These are phyloP conservation scores for Epirrhoe tristata DNA, from an alignment of 2,888 invertebrate genomes.

Conservation along the genomic window DNA sequence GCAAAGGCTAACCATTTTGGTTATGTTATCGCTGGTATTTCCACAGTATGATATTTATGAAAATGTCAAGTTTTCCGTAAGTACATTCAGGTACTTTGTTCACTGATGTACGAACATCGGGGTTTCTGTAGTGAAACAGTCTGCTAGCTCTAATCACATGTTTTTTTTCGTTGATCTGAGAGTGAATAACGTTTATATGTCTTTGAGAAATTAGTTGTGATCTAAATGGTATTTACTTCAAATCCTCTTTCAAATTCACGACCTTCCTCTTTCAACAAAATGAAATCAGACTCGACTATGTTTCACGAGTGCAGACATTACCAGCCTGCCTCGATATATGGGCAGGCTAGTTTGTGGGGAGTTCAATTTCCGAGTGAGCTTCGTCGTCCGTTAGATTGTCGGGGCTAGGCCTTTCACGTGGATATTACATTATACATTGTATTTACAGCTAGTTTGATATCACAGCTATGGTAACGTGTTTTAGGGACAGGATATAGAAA, in stretches of 20 bases:
- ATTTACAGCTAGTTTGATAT: not conserved
- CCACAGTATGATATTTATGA: not conserved
- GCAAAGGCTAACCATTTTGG: not conserved
- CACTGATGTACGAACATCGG: too few species aligned
- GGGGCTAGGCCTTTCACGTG: not conserved
- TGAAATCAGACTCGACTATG: not conserved
- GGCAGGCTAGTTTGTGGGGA: slow-evolving; percentile 27
- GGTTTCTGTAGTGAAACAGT: too few species aligned
- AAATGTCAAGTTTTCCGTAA: not conserved
- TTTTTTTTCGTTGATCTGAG: too few species aligned
- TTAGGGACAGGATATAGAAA: not conserved
- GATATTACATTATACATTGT: not conserved
- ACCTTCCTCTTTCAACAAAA: not conserved
- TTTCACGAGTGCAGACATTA: not conserved
- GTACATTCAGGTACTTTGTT: not conserved
- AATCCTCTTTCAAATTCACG: too few species aligned
- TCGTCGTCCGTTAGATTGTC: slow-evolving; percentile 47
- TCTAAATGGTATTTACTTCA: too few species aligned
- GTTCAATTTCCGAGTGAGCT: slow-evolving; percentile 71
- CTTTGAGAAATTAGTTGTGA: too few species aligned
- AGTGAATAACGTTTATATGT: too few species aligned
- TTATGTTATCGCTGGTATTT: not conserved
- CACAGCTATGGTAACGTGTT: not conserved
- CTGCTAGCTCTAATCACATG: too few species aligned
- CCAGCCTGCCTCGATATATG: not conserved